Base-by-base conservation (phyloP, 2,888 invertebrate species). In the Bibio marci region DNA sequence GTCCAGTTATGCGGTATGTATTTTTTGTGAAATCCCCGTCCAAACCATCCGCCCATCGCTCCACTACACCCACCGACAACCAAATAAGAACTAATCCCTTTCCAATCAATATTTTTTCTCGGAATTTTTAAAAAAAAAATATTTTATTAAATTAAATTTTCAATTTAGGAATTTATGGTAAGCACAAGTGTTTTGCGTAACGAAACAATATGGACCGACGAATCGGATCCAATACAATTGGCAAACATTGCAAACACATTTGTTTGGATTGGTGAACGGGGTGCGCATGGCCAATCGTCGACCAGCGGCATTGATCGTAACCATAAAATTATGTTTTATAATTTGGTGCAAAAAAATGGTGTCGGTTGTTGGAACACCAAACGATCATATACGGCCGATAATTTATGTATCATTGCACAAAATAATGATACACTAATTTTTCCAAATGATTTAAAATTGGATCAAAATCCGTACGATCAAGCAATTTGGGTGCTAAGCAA, bases 311-410 rank as follows among this genome's bases (percentile, higher is more conserved):
- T 83, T 47, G 79, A 80, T 44, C 63, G 67, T 30, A 68, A 70
- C 45, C 68, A 70, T 31, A 80, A 79, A 1, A 69, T 86, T 0
- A 74, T 85, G 73, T 85, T 76, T 56, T 83, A 71, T 52, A 83
- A 86, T 53, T 68, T 82, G 54, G 80, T 85, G 1, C 75, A 77
- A 37, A 68, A 72, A 40, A 80, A 85, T 51, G 72, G 76, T 13
- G 61, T 87, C 1, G 81, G 77, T 32, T 86, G 86, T 51, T 86
- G 86, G 86, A 76, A 86, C 49, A 75, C 74, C 0, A 65, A 65
- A 1, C 80, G 80, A 48, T 70, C 76, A 0, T 82, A 82, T 51
- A 65, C 62, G 30, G 67, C 70, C 25, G 61, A 62, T 8, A 77
- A 75, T 47, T 59, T 73, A 15, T 78, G 72, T 0, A 58, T 76